Evolutionary conservation across 1,140 invertebrate genomes (phyloP), one percentile per base, ranked within the genome.

Genomic region (Trissolcus basalis): DNA sequence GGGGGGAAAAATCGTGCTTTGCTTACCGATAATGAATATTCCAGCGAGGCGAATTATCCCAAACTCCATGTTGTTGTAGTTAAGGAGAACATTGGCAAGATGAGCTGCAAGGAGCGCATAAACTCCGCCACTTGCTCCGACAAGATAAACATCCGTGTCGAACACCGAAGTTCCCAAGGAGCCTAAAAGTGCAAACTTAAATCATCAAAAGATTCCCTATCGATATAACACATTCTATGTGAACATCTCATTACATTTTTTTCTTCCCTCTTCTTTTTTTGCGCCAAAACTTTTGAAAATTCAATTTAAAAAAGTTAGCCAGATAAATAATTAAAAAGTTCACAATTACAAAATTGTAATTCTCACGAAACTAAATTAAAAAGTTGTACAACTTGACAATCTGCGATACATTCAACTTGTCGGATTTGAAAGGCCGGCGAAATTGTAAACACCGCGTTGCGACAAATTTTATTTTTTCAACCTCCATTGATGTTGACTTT

Each of bases 1-100:
- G 8, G 10, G 12, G 50, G 50, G 11, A 68, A 55, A 13, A 60
- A 74, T 54, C 47, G 0, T 59, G 33, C 27, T 13, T 39, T 78
- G 89, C 93, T 92, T 89, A 96, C 96, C 96, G 82, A 98, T 95
- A 48, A 97, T 92, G 76, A 98, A 93, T 80, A 97, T 95, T 49
- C 95, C 96, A 74, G 97, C 92, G 63, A 98, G 90, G 71, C 96
- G 91, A 68, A 97, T 90, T 60, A 97, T 93, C 33, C 96, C 97
- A 85, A 97, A 96, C 81, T 97, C 95, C 96, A 98, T 98, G 84
- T 97, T 96, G 85, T 97, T 95, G 88, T 97, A 98, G 89, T 98
- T 98, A 81, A 98, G 91, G 74, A 98, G 90, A 39, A 98, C 95
- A 86, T 98, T 98, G 64, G 96, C 96, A 74, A 98, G 90, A 90